A percentile compares a stretch with the other conserved stretches of the same genome.
These are phyloP conservation scores for Cheilosia scutellata DNA, from an alignment of 2,888 invertebrate species.

Conservation along the genomic window DNA sequence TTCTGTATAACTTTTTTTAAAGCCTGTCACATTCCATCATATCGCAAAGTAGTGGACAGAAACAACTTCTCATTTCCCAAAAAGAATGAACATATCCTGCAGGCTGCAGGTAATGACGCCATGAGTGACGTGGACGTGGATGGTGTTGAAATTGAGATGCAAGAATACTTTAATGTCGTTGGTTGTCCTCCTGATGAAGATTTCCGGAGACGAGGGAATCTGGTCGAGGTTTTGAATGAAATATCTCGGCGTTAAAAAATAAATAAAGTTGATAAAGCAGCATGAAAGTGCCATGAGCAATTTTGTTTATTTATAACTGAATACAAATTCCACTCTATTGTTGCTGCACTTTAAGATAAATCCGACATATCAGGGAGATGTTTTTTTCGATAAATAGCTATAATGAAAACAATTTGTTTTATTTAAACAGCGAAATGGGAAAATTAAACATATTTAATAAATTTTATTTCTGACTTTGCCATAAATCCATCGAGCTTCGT, in stretches of 20 bases:
- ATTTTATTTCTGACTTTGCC: no score
- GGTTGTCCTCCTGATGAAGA: slow-evolving; percentile 16
- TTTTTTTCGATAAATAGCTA: no score
- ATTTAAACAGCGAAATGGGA: no score
- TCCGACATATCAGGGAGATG: no score
- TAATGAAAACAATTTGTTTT: no score
- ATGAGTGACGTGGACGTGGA: not conserved
- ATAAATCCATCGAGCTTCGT: no score
- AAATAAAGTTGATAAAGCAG: not conserved
- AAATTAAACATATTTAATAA: no score
- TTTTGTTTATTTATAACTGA: slow-evolving; percentile 16
- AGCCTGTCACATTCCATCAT: slow-evolving; percentile 22
- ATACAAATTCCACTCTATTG: slow-evolving; percentile 1
- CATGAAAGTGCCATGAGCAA: slow-evolving; percentile 2
- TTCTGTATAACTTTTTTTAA: not conserved
- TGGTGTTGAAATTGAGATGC: slow-evolving; percentile 25
- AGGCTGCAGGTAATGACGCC: slow-evolving; percentile 6
- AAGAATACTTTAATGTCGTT: slow-evolving; percentile 7
- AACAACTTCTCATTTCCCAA: slow-evolving; percentile 16
- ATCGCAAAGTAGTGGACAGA: slow-evolving; percentile 35
- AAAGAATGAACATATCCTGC: slow-evolving; percentile 2
- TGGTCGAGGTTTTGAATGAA: not conserved
- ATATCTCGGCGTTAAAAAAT: slow-evolving; percentile 4
- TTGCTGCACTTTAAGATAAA: no score
- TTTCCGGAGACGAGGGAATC: not conserved